phyloP scores from a whole-genome alignment of 2,888 invertebrate species.

The Harpagoxenus sublaevis region DNA sequence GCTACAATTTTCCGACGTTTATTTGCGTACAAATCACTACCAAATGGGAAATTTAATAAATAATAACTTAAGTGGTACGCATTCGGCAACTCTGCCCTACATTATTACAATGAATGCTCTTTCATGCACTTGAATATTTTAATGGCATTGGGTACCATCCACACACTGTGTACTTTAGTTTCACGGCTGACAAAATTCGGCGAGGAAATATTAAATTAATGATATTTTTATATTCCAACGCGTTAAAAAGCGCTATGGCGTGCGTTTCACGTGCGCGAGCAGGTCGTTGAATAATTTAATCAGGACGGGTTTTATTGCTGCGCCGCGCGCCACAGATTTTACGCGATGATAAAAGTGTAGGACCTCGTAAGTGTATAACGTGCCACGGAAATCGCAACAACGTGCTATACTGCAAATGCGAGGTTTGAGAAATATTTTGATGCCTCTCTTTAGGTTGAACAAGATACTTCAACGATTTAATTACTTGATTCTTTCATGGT shows the following conservation, averaged over 20 bases:
- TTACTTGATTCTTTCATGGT: neutral
- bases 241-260: neutral
- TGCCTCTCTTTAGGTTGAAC: neutral
- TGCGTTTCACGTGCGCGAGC: neutral
- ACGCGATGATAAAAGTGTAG: conserved; percentile 16
- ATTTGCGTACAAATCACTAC: too few relatives aligned
- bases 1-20: too few relatives aligned
- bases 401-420: neutral
- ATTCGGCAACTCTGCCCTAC: too few relatives aligned
- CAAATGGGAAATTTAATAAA: too few relatives aligned
- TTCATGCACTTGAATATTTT: neutral
- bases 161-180: neutral
- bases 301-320: conserved; percentile 20
- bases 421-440: neutral
- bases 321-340: conserved; percentile 27
- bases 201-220: conserved; percentile 11
- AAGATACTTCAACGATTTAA: neutral
- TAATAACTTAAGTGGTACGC: too few relatives aligned
- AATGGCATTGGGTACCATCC: neutral
- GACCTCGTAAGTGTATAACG: neutral
- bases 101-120: neutral
- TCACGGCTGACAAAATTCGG: conserved; percentile 1
- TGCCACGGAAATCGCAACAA: conserved; percentile 2
- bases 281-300: conserved; percentile 43
- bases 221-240: conserved; percentile 21